Conservation (phyloP, 2,797 vertebrate species). For the Ambastaia sidthimunki region DNA sequence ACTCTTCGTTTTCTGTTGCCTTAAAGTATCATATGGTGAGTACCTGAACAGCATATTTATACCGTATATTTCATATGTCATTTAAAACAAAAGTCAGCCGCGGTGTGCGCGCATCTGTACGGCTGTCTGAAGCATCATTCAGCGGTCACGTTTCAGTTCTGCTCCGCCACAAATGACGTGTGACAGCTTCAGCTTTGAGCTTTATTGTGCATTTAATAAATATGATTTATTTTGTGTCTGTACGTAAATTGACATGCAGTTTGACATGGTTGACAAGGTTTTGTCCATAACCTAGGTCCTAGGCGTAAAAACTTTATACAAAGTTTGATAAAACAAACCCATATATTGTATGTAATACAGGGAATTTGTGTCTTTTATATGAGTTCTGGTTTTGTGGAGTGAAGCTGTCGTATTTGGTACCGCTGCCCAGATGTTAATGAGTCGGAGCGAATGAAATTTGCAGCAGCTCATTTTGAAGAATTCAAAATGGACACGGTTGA, state of each 20-base stretch:
- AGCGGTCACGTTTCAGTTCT: conserved; percentile 38
- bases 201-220: not conserved
- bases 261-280: not conserved
- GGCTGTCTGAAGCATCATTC: conserved; percentile 62
- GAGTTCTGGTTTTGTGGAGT: not conserved
- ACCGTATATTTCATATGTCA: too few relatives aligned
- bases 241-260: not conserved
- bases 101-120: conserved; percentile 56
- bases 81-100: not conserved
- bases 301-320: not conserved
- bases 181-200: conserved; percentile 4
- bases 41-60: conserved; percentile 29
- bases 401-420: conserved; percentile 19
- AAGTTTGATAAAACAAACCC: not conserved
- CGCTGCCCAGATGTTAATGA: conserved; percentile 62
- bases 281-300: not conserved
- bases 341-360: not conserved
- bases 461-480: conserved; percentile 39
- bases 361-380: not conserved
- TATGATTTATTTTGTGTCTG: not conserved
- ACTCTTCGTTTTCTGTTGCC: conserved; percentile 70
- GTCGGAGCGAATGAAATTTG: conserved; percentile 1
- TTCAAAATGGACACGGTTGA: conserved; percentile 73
- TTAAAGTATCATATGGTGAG: conserved; percentile 75
- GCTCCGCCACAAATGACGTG: conserved; percentile 22